These are phyloP conservation scores for Perizoma affinitatum DNA, from an alignment of 2,888 invertebrate genomes.

Conservation along the genomic window DNA sequence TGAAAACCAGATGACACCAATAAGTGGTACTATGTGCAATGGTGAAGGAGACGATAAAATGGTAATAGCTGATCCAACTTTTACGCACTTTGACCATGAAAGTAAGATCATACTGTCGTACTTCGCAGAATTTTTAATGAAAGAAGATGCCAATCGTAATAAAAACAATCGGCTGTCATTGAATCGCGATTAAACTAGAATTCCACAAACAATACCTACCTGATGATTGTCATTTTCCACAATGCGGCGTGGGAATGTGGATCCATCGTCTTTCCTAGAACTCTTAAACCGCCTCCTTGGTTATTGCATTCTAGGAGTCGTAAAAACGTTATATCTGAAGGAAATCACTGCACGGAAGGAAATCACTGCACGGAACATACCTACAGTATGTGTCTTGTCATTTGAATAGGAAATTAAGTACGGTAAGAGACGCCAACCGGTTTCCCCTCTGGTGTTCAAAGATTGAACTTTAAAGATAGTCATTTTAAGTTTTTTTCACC, in stretches of 20 bases:
- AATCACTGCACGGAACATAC: too few relatives aligned
- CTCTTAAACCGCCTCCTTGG: slow-evolving; percentile 20
- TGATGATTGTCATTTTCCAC: slow-evolving; percentile 36
- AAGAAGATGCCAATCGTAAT: slow-evolving; percentile 4
- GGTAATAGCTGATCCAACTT: not conserved
- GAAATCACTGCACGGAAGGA: slow-evolving; percentile 2
- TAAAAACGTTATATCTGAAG: slow-evolving; percentile 20
- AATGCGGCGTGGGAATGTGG: slow-evolving; percentile 38
- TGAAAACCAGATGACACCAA: not conserved
- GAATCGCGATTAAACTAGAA: slow-evolving; percentile 29
- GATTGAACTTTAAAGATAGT: too few relatives aligned
- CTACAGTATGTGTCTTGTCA: too few relatives aligned
- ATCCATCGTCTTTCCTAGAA: slow-evolving; percentile 35
- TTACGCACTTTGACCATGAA: not conserved
- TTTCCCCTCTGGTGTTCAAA: too few relatives aligned
- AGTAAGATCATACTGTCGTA: not conserved
- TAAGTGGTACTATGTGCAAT: not conserved
- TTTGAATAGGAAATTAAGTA: too few relatives aligned
- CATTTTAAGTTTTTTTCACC: too few relatives aligned
- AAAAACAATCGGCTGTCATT: slow-evolving; percentile 19
- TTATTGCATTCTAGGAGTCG: slow-evolving; percentile 26
- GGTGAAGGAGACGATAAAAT: not conserved
- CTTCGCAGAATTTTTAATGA: slow-evolving; percentile 9
- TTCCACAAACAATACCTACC: slow-evolving; percentile 31
- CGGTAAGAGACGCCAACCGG: too few relatives aligned